Conservation (phyloP, 1,140 invertebrate genomes). For the Drosophila oshimai region DNA sequence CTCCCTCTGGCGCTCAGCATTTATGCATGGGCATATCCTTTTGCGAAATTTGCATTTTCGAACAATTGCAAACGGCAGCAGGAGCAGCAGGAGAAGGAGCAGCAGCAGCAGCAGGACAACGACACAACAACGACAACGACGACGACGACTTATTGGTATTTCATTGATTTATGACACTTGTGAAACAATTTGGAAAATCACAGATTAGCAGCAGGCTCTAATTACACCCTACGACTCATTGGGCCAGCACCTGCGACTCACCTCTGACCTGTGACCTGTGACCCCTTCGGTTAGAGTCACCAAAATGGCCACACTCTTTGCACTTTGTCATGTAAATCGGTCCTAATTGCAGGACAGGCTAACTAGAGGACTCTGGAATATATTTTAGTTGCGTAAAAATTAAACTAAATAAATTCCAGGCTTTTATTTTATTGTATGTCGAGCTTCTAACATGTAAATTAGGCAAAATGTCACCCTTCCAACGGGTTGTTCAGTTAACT, state of each 20-base stretch:
- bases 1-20: conserved; percentile 20
- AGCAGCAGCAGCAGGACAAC: conserved; percentile 7
- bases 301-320: neutral
- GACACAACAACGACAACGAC: conserved; percentile 25
- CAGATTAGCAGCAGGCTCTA: conserved; percentile 71
- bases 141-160: conserved; percentile 80
- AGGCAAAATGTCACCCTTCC: no score
- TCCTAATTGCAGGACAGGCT: conserved; percentile 13
- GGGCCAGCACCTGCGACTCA: conserved; percentile 21
- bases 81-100: conserved; percentile 9
- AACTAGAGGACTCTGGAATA: conserved; percentile 17
- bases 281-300: neutral
- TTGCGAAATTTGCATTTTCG: conserved; percentile 79
- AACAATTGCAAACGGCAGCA: conserved; percentile 66
- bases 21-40: conserved; percentile 79
- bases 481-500: no score
- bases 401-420: conserved; percentile 11
- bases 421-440: neutral
- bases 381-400: neutral
- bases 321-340: conserved; percentile 62
- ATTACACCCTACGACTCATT: conserved; percentile 67
- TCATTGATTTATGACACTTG: conserved; percentile 82
- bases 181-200: conserved; percentile 82
- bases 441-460: no score
- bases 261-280: no score